These are phyloP conservation scores for Anguilla anguilla DNA, from an alignment of 2,797 vertebrate species.

Conservation along the genomic window DNA sequence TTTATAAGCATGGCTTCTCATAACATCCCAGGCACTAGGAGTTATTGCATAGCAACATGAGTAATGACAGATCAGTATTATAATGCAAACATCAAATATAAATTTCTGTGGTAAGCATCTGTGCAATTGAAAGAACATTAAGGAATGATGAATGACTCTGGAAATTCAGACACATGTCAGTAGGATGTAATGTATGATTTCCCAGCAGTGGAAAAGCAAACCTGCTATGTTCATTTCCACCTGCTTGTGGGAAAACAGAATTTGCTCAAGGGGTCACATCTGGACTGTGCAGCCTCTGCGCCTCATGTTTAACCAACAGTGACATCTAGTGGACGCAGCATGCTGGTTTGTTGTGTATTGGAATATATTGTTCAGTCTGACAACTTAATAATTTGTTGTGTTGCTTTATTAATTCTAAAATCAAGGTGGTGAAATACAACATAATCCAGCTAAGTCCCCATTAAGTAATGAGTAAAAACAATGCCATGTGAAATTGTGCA, in stretches of 20 bases:
- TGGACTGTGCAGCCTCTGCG: neutral
- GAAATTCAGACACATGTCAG: neutral
- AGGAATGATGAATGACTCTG: constrained; percentile 4
- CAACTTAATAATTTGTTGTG: neutral
- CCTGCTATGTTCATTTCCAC: neutral
- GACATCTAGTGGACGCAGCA: constrained; percentile 29
- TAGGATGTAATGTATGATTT: constrained; percentile 11
- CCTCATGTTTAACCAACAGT: constrained; percentile 18
- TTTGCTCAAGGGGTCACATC: constrained; percentile 24
- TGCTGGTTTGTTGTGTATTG: neutral
- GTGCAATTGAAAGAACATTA: constrained; percentile 12
- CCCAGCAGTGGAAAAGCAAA: constrained; percentile 7
- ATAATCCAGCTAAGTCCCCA: neutral
- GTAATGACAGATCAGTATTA: neutral
- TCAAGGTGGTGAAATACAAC: neutral
- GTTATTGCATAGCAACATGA: constrained; percentile 1
- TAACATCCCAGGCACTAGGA: neutral
- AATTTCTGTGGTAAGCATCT: constrained; percentile 6
- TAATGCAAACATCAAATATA: constrained; percentile 2
- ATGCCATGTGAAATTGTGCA: neutral
- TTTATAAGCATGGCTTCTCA: neutral
- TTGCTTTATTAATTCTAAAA: neutral
- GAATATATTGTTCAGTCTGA: neutral
- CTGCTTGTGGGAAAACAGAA: neutral
- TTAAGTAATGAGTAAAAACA: neutral